These are phyloP conservation scores for Liasis olivaceus DNA, from an alignment of 2,797 vertebrate genomes.

Conservation along the genomic window DNA sequence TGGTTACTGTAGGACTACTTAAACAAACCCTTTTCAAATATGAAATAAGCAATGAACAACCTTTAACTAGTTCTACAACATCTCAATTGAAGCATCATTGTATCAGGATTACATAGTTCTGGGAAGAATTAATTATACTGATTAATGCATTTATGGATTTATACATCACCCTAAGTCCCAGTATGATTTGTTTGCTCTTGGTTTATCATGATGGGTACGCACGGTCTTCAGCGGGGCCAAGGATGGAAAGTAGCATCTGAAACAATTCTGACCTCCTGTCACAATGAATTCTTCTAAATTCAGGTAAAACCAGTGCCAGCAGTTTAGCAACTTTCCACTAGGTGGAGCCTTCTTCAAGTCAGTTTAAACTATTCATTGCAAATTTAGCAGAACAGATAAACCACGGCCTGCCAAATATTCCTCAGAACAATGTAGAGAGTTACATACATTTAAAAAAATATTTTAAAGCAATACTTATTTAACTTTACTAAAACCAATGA, in stretches of 20 bases:
- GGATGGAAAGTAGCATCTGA: background rate
- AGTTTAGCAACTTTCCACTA: slow-evolving; percentile 46
- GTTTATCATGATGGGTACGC: background rate
- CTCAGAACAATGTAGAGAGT: background rate
- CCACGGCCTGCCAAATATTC: background rate
- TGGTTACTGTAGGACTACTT: background rate
- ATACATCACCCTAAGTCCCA: background rate
- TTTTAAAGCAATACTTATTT: background rate
- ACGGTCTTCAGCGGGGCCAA: background rate
- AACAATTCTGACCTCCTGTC: background rate
- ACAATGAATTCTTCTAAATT: background rate
- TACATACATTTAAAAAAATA: background rate
- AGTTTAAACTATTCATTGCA: slow-evolving; percentile 4
- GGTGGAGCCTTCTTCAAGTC: slow-evolving; percentile 51
- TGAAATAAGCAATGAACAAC: background rate
- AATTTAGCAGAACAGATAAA: background rate
- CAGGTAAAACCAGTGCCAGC: background rate
- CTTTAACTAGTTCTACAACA: background rate
- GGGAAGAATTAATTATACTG: background rate
- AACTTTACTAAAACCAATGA: background rate
- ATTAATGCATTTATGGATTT: background rate
- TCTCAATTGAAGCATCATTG: background rate
- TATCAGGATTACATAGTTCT: background rate
- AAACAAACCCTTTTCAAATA: background rate
- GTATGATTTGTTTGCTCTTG: background rate